A percentile compares a stretch with the other conserved stretches of the same genome.
These are phyloP conservation scores for Bostrychus sinensis DNA, from an alignment of 2,113 vertebrate species.

Conservation along the genomic window DNA sequence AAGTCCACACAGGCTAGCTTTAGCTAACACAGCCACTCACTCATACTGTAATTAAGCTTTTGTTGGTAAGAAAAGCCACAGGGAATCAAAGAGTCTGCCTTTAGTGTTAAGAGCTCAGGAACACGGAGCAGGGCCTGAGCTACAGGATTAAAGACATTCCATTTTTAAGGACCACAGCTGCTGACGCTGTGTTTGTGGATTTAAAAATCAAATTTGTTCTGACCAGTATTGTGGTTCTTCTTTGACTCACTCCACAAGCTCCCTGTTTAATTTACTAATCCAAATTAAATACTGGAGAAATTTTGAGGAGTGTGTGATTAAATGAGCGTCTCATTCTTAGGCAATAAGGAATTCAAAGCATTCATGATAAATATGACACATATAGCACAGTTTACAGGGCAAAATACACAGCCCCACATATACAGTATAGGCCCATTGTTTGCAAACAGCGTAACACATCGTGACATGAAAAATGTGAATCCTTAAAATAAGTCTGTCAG, in stretches of 20 bases:
- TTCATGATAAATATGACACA: too few species aligned
- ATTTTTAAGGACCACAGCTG: conserved; percentile 56
- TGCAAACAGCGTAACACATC: conserved; percentile 12
- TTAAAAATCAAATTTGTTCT: conserved; percentile 53
- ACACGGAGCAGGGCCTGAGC: conserved; percentile 51
- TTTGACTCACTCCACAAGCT: conserved; percentile 33
- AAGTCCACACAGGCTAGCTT: conserved; percentile 57
- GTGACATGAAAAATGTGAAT: conserved; percentile 65
- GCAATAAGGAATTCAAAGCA: too few species aligned
- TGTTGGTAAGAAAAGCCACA: conserved; percentile 60
- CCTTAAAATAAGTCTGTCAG: conserved; percentile 65
- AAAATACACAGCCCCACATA: conserved; percentile 1
- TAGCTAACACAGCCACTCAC: conserved; percentile 62
- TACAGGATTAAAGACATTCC: conserved; percentile 63
- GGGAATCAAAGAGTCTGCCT: conserved; percentile 53
- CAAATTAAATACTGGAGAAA: background rate
- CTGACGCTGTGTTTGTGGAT: conserved; percentile 53
- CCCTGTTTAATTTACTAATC: conserved; percentile 18
- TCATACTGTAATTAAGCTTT: conserved; percentile 73
- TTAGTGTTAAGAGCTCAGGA: conserved; percentile 47
- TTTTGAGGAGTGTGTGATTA: background rate
- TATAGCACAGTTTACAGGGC: too few species aligned
- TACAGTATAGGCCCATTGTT: conserved; percentile 8
- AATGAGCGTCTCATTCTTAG: too few species aligned
- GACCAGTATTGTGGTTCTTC: conserved; percentile 36